Conservation (phyloP, 2,113 vertebrate genomes). For the Ramphastos sulfuratus region DNA sequence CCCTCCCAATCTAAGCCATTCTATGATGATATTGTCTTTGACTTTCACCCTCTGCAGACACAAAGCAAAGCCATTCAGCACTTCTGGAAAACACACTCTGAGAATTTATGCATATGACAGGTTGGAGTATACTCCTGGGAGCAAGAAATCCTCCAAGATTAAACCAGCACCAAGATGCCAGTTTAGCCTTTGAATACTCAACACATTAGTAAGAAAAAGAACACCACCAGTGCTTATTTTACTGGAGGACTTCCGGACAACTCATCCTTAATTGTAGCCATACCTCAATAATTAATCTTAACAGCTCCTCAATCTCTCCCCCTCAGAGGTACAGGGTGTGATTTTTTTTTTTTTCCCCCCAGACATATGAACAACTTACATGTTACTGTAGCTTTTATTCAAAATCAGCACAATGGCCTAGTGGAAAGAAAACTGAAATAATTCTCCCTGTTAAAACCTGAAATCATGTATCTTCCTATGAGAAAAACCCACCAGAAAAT, state of each 20-base stretch:
- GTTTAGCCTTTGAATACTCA: not conserved
- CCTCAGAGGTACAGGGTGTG: not conserved
- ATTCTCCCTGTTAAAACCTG: not conserved
- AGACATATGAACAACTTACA: not conserved
- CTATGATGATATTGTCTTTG: not conserved
- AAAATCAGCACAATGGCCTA: not conserved
- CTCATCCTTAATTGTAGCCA: slow-evolving; percentile 59
- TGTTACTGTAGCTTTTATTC: not conserved
- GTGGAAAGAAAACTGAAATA: not conserved
- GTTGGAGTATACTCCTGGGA: not conserved
- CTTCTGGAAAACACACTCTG: not conserved
- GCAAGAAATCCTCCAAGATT: not conserved
- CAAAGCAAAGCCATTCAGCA: not conserved
- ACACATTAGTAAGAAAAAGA: slow-evolving; percentile 10
- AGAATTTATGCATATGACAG: not conserved
- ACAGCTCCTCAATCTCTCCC: slow-evolving; percentile 13
- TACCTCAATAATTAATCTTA: slow-evolving; percentile 28
- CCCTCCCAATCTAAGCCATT: too few relatives aligned
- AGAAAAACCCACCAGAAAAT: not conserved
- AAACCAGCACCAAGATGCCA: not conserved
- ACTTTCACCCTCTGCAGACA: not conserved
- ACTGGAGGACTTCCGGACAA: slow-evolving; percentile 20
- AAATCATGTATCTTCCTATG: not conserved
- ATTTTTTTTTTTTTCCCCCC: not conserved
- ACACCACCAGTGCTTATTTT: not conserved